These are phyloP conservation scores for Glaucidium brasilianum DNA, from an alignment of 2,113 vertebrate species.

Conservation along the genomic window DNA sequence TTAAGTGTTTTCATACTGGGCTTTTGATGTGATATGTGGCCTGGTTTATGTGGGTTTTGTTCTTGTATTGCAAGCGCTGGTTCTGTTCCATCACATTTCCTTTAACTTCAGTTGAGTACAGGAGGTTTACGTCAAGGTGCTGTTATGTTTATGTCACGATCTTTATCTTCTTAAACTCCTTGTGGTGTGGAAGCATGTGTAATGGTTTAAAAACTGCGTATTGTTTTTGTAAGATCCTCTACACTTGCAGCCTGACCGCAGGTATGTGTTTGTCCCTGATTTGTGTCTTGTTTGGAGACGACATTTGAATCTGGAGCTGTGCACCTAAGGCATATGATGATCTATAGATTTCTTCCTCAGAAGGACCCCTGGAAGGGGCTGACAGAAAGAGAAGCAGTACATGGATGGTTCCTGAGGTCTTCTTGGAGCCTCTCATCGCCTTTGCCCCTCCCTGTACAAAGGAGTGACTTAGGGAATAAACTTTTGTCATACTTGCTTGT, in stretches of 20 bases:
- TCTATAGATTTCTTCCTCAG: not conserved
- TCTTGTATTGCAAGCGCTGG: not conserved
- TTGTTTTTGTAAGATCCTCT: not conserved
- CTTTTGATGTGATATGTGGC: not conserved
- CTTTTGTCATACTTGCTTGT: not conserved
- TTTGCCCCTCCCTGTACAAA: not conserved
- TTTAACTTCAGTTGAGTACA: not conserved
- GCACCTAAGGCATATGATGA: not conserved
- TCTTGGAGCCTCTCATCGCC: not conserved
- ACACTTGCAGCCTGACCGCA: fast-evolving
- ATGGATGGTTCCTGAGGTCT: not conserved
- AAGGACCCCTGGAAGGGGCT: not conserved
- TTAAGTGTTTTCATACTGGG: not conserved
- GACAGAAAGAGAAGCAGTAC: not conserved
- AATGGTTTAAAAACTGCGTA: not conserved
- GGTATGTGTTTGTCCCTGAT: not conserved
- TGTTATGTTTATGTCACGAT: not conserved
- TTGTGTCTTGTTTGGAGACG: not conserved
- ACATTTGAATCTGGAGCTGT: not conserved
- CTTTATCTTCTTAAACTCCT: not conserved
- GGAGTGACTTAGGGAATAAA: not conserved
- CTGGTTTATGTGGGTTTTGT: not conserved
- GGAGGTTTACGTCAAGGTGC: not conserved
- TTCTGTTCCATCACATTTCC: not conserved
- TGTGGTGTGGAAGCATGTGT: not conserved